Base-by-base conservation (phyloP, 2,888 invertebrate species). In the Polietes domitor region DNA sequence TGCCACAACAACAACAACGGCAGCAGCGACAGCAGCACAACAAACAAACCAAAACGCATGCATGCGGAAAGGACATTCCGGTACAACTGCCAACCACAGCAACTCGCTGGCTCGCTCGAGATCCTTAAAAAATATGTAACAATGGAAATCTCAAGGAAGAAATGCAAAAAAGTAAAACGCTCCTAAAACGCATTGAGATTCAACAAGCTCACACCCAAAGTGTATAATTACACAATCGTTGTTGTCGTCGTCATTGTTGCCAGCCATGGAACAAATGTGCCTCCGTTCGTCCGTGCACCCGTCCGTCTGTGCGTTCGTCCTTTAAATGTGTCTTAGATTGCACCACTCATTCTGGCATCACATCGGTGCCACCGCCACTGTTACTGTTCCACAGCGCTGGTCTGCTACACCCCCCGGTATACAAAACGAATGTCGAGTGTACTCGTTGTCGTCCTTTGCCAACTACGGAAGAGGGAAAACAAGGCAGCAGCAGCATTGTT, bases 221-320 rank as follows among this genome's bases (percentile, higher is more conserved):
- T 86, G 86, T 86, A 86, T 86, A 86, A 86, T 86, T 86, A 86
- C 86, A 86, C 81, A 84, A 81, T 81, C 81, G 68, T 84, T 65
- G 78, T 24, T 12, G 68, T 81, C 74, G 26, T 75, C 17, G 12
- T 26, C 17, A 17, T n/a, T 41, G 19, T 7, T 37, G 53, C 0
- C 19, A 65, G 12, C 53, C 41, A 17, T 28, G 58, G 58, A 53
- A 53, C 24, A 58, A 47, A 47, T 47, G n/a, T 63, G 6, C 32
- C 15, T 32, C 3, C 7, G 61, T 58, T 1, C 58, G 26, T 58
- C 58, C 10, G 58, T 63, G n/a, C 15, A 32, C 6, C 63, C 15
- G 63, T 63, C 70, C 70, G 15, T 26, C 50, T 26, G 5, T 43
- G 1, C 17, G 63, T 7, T 17, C 19, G 37, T 37, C 17, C 41